phyloP scores from a whole-genome alignment of 2,113 vertebrate species.

The Chloropsis hardwickii region DNA sequence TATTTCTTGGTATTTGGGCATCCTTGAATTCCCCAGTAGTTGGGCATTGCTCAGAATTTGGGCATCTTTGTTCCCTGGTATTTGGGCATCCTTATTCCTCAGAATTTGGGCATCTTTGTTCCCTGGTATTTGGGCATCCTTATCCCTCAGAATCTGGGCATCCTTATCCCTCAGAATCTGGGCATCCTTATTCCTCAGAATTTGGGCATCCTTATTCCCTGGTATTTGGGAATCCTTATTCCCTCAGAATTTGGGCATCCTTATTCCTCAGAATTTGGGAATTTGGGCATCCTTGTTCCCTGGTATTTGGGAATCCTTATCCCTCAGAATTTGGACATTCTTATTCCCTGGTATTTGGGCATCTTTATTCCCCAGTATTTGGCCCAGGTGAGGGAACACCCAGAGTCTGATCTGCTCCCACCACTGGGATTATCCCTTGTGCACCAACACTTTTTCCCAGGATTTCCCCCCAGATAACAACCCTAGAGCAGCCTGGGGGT shows the following conservation, averaged over 20 bases:
- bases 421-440: not conserved
- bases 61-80: not conserved
- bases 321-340: not conserved
- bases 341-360: too few relatives aligned
- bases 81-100: not conserved
- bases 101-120: not conserved
- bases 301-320: not conserved
- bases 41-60: not conserved
- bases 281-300: not conserved
- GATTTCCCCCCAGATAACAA: not conserved
- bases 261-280: too few relatives aligned
- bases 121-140: not conserved
- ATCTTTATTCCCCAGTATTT: not conserved
- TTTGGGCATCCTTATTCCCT: not conserved
- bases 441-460: not conserved
- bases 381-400: not conserved
- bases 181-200: not conserved
- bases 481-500: too few relatives aligned
- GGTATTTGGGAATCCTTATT: too few relatives aligned
- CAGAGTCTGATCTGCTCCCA: not conserved
- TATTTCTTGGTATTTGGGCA: not conserved
- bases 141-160: not conserved
- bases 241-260: too few relatives aligned
- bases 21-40: not conserved
- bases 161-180: too few relatives aligned